phyloP scores from a whole-genome alignment of 2,113 vertebrate species.

The Podocnemis expansa region DNA sequence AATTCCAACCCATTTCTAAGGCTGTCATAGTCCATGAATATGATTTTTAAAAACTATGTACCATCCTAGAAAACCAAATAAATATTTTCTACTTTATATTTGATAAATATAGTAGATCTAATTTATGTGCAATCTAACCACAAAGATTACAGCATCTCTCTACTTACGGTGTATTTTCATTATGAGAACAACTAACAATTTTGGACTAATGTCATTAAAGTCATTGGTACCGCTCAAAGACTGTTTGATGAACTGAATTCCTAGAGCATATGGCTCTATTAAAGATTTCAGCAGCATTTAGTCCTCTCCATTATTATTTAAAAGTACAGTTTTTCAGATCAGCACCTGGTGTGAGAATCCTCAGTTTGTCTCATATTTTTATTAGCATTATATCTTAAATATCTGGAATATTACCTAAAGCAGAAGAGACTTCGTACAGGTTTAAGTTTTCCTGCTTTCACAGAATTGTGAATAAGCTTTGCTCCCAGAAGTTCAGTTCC shows the following conservation, averaged over 20 bases:
- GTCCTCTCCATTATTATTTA: background rate
- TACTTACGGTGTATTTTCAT: background rate
- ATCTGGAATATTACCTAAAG: background rate
- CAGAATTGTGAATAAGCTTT: background rate
- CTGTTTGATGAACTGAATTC: background rate
- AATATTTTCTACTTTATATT: background rate
- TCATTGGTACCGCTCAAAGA: background rate
- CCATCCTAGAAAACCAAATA: background rate
- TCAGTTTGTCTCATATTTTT: background rate
- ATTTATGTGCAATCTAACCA: accelerated
- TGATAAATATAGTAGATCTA: background rate
- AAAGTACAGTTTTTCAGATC: background rate
- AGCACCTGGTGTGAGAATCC: background rate
- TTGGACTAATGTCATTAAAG: background rate
- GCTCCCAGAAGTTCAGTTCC: background rate
- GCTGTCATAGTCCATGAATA: accelerated
- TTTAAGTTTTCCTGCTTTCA: background rate
- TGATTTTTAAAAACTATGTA: background rate
- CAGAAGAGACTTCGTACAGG: background rate
- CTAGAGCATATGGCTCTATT: background rate
- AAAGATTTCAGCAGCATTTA: background rate
- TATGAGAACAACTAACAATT: background rate
- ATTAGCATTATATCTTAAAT: background rate
- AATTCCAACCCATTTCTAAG: background rate
- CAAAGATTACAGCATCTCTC: background rate